phyloP scores from a whole-genome alignment of 2,797 vertebrate species.

The Acridotheres tristis region DNA sequence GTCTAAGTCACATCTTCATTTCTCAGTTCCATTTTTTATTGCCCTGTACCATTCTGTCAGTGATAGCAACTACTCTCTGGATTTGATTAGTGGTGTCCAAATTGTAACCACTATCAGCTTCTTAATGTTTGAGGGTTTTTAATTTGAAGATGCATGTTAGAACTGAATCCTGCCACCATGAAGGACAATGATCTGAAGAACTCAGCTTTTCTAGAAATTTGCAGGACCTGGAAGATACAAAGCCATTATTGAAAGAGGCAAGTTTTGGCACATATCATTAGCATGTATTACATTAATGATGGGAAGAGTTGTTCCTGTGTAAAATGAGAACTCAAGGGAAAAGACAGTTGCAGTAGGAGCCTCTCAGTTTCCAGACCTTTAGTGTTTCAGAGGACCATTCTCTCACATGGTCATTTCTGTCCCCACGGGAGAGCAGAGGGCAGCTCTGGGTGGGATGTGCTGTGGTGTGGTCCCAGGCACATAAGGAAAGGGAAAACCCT shows the following conservation, averaged over 20 bases:
- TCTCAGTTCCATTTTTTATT: not conserved
- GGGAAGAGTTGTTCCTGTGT: not conserved
- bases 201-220: not conserved
- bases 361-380: not conserved
- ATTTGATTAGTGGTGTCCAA: not conserved
- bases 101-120: not conserved
- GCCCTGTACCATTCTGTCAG: not conserved
- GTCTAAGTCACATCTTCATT: not conserved
- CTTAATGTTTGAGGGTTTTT: not conserved
- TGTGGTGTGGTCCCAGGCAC: fast-evolving
- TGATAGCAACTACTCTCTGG: not conserved
- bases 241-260: not conserved
- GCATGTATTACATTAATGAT: not conserved
- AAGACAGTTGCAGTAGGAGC: not conserved
- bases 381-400: not conserved
- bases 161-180: not conserved
- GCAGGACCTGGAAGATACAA: not conserved
- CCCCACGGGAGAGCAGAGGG: too few species aligned
- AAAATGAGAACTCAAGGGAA: not conserved
- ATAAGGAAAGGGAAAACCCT: not conserved
- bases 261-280: not conserved
- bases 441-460: not conserved
- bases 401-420: not conserved
- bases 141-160: not conserved
- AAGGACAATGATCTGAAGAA: not conserved